These are phyloP conservation scores for Cantharis flavilabris DNA, from an alignment of 2,888 invertebrate species.

Conservation along the genomic window DNA sequence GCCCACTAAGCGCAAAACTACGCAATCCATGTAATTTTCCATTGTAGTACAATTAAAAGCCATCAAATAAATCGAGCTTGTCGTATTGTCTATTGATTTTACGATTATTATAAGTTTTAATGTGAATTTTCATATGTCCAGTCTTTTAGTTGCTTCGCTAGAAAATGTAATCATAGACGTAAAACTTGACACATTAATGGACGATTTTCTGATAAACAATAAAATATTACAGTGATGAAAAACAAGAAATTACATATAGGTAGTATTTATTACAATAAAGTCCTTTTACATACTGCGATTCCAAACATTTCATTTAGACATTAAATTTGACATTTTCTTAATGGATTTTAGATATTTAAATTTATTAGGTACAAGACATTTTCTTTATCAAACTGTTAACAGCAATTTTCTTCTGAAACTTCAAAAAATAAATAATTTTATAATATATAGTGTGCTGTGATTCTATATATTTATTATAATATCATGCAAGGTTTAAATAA, in stretches of 20 bases:
- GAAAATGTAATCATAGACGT: slow-evolving; percentile 4
- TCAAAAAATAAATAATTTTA: neutral
- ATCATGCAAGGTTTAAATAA: neutral
- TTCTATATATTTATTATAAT: neutral
- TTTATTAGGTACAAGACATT: neutral
- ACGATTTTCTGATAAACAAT: slow-evolving; percentile 8
- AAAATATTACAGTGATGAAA: neutral
- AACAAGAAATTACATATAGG: neutral
- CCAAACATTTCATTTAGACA: neutral
- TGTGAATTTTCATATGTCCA: neutral
- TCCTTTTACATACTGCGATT: neutral
- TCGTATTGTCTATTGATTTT: neutral
- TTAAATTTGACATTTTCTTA: neutral
- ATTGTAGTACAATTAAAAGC: neutral
- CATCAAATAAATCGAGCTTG: neutral
- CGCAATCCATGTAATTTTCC: neutral
- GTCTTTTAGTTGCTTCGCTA: slow-evolving; percentile 9
- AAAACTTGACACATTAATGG: slow-evolving; percentile 9
- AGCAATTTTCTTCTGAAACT: neutral
- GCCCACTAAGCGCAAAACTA: neutral
- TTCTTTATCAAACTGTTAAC: neutral
- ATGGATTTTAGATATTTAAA: neutral
- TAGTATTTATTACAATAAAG: neutral
- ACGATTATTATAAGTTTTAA: neutral
- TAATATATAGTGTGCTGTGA: neutral